Evolutionary conservation across 2,113 vertebrate species (phyloP).

Genomic region (Arvicanthis niloticus): DNA sequence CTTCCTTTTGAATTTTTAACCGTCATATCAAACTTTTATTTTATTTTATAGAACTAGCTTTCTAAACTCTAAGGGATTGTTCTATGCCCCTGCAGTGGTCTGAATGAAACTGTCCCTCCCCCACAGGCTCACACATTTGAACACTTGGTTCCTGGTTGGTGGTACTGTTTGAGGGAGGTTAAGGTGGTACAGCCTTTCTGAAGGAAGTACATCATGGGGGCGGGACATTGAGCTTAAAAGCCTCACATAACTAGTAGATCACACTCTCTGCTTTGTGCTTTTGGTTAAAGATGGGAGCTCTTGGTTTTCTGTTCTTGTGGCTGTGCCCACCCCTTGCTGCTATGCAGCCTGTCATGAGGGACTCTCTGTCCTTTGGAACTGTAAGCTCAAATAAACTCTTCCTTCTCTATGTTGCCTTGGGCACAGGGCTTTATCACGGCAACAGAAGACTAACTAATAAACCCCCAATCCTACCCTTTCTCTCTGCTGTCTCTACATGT

Average conservation of each 20-base stretch:
- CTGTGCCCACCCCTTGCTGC: accelerated
- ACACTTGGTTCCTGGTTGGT: background rate
- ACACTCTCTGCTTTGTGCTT: background rate
- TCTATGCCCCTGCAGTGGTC: background rate
- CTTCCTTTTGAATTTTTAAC: background rate
- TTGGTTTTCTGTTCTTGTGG: background rate
- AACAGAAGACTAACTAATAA: background rate
- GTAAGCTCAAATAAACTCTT: background rate
- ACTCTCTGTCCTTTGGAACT: background rate
- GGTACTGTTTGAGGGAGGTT: background rate
- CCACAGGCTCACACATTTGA: background rate
- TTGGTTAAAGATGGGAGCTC: background rate
- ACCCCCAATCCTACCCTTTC: background rate
- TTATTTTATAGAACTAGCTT: background rate
- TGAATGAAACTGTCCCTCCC: background rate
- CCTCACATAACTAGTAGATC: background rate
- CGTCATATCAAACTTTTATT: background rate
- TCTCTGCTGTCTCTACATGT: background rate
- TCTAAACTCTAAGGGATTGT: background rate
- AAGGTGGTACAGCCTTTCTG: background rate
- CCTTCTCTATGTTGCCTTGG: background rate
- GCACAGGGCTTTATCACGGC: background rate
- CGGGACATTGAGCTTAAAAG: background rate
- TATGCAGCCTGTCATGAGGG: background rate
- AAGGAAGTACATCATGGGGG: background rate